These are phyloP conservation scores for Calliphora vomitoria DNA, from an alignment of 2,888 invertebrate genomes.

Conservation along the genomic window DNA sequence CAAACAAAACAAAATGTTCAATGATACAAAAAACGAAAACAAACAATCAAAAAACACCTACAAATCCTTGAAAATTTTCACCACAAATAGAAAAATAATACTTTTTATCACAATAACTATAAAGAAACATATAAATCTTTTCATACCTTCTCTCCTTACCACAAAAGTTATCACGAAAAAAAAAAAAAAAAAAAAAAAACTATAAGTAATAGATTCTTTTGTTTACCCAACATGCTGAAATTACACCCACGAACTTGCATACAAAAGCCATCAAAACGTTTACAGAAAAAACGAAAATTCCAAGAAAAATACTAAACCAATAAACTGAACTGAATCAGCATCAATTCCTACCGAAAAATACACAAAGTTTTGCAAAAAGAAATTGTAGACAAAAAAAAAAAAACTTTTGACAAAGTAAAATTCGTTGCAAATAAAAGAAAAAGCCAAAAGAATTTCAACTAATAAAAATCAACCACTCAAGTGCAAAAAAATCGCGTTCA, in stretches of 20 bases:
- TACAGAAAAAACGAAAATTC: slow-evolving; percentile 21
- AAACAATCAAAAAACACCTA: slow-evolving; percentile 50
- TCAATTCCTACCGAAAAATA: slow-evolving; percentile 39
- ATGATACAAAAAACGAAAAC: slow-evolving; percentile 47
- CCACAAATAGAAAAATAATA: slow-evolving; percentile 66
- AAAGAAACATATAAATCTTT: slow-evolving; percentile 67
- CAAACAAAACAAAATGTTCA: slow-evolving; percentile 47
- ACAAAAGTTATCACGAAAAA: neutral
- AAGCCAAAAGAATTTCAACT: slow-evolving; percentile 82
- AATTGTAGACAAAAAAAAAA: slow-evolving; percentile 38
- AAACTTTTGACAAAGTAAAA: slow-evolving; percentile 65
- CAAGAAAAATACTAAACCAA: slow-evolving; percentile 62
- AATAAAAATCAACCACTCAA: slow-evolving; percentile 85
- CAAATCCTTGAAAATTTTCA: slow-evolving; percentile 28
- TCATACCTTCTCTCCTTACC: slow-evolving; percentile 15
- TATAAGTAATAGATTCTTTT: slow-evolving; percentile 65
- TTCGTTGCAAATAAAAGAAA: slow-evolving; percentile 2
- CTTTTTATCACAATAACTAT: slow-evolving; percentile 58
- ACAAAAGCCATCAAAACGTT: slow-evolving; percentile 32
- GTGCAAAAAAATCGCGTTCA: slow-evolving; percentile 84
- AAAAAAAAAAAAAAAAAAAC: slow-evolving; percentile 46
- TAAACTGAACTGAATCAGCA: slow-evolving; percentile 70
- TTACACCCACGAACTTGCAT: slow-evolving; percentile 55
- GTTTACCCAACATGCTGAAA: slow-evolving; percentile 61
- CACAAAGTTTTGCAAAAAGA: slow-evolving; percentile 38